Base-by-base conservation (phyloP, 1,140 invertebrate genomes). In the Paraescarpia echinospica region DNA sequence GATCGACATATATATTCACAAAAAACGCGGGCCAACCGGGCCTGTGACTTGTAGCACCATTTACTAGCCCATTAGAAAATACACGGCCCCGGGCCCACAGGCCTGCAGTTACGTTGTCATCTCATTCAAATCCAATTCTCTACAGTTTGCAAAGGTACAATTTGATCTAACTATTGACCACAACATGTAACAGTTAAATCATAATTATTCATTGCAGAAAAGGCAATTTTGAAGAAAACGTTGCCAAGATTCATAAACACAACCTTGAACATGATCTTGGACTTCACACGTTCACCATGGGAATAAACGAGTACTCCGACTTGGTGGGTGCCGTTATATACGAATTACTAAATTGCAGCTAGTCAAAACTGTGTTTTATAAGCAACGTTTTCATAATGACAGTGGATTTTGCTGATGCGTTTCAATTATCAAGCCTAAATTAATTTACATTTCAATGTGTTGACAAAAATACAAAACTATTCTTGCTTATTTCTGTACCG, bases 261-360 rank as follows among this genome's bases (percentile, higher is more conserved):
- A 94, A 94, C 91, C n/a, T 92, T 33, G 89, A 93, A 77, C 92
- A 93, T 90, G 91, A 92, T 12, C 89, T 91, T 33, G 94, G 94
- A 22, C 12, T 92, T 31, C 91, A 94, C 33, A 93, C 92, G 2
- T 94, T 92, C 89, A 93, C 48, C 27, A 59, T 94, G 90, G 94
- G 93, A 33, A 48, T 94, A 33, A 94, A 94, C 92, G 41, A 94
- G 33, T 94, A 93, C 91, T 51, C 93, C 35, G 94, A 94, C 93
- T 48, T 94, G 93, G 92, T 93, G 22, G 59, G 59, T 77, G 9
- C 27, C 9, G 22, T 18, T 12, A 77, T 77, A 31, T 27, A 77
- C 41, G 41, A 41, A 6, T 77, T 77, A 18, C 59, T 27, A 77
- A 6, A 77, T 77, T 27, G 59, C 59, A 6, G 27, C 27, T 77